Conservation (phyloP, 2,797 vertebrate genomes). For the Notolabrus celidotus region DNA sequence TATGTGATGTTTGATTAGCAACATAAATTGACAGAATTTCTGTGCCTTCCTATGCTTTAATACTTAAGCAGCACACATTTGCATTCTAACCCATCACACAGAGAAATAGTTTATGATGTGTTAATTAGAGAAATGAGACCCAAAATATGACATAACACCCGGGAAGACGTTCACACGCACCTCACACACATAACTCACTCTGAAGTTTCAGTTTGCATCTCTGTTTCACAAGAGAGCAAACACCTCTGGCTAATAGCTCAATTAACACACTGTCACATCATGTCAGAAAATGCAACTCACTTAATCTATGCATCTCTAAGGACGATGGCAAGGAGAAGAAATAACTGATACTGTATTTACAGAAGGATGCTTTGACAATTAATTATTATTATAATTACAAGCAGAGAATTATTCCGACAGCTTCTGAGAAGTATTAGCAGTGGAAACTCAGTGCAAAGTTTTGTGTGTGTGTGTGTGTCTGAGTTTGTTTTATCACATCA, state of each 20-base stretch:
- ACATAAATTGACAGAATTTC: no score
- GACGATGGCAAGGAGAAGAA: conserved; percentile 64
- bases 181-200: conserved; percentile 28
- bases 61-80: no score
- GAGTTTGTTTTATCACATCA: conserved; percentile 21
- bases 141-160: conserved; percentile 38
- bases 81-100: no score
- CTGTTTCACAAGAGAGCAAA: conserved; percentile 24
- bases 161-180: conserved; percentile 6
- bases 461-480: conserved; percentile 18
- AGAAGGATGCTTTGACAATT: conserved; percentile 79
- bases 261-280: conserved; percentile 78
- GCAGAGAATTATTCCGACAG: conserved; percentile 74
- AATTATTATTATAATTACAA: conserved; percentile 83
- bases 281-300: conserved; percentile 60
- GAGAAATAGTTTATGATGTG: no score
- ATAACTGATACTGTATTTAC: conserved; percentile 80
- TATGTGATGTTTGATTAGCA: no score
- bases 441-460: background rate
- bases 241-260: conserved; percentile 74
- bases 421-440: conserved; percentile 64
- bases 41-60: no score
- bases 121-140: conserved; percentile 17
- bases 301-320: conserved; percentile 67
- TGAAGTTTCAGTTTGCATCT: conserved; percentile 10